Conservation (phyloP, 2,888 invertebrate genomes). For the Drosophila ezoana region DNA sequence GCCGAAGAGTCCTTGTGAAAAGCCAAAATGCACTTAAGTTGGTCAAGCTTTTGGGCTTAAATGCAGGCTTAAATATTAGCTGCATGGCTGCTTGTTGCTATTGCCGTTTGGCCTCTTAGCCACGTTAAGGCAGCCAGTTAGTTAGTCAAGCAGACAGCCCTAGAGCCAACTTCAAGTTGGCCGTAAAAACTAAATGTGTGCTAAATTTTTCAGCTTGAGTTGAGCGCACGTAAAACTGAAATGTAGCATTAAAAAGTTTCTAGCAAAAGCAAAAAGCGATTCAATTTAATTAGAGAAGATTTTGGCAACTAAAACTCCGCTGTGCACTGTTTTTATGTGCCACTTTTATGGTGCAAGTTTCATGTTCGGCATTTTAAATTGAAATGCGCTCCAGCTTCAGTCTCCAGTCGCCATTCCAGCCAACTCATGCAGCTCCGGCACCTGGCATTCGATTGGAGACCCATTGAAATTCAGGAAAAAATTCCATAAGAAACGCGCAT, state of each 20-base stretch:
- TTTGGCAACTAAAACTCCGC: slow-evolving; percentile 55
- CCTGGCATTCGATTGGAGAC: slow-evolving; percentile 38
- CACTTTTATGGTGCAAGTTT: slow-evolving; percentile 64
- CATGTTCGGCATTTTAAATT: slow-evolving; percentile 52
- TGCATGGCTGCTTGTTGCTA: slow-evolving; percentile 18
- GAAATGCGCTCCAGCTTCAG: slow-evolving; percentile 18
- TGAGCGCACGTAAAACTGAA: slow-evolving; percentile 62
- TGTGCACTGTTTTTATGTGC: slow-evolving; percentile 50
- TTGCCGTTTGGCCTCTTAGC: slow-evolving; percentile 3
- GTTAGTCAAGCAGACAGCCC: slow-evolving; percentile 8
- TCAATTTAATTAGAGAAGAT: slow-evolving; percentile 74
- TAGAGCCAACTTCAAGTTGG: slow-evolving; percentile 37
- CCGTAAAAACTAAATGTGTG: slow-evolving; percentile 68
- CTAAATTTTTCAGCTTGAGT: slow-evolving; percentile 60
- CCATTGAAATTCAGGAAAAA: slow-evolving; percentile 55
- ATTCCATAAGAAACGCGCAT: slow-evolving; percentile 49
- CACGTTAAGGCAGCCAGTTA: neutral
- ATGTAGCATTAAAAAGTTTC: slow-evolving; percentile 74
- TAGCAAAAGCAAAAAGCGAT: slow-evolving; percentile 55
- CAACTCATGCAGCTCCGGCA: slow-evolving; percentile 41
- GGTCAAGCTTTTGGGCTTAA: slow-evolving; percentile 61
- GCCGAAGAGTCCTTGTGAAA: slow-evolving; percentile 21
- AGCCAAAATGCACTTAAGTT: slow-evolving; percentile 57
- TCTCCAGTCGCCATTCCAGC: slow-evolving; percentile 11
- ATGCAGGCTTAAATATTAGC: slow-evolving; percentile 53